Percentiles rank a stretch among this genome's conserved stretches.
These are phyloP conservation scores for Talpa occidentalis DNA, from an alignment of 2,113 vertebrate species.

Conservation along the genomic window DNA sequence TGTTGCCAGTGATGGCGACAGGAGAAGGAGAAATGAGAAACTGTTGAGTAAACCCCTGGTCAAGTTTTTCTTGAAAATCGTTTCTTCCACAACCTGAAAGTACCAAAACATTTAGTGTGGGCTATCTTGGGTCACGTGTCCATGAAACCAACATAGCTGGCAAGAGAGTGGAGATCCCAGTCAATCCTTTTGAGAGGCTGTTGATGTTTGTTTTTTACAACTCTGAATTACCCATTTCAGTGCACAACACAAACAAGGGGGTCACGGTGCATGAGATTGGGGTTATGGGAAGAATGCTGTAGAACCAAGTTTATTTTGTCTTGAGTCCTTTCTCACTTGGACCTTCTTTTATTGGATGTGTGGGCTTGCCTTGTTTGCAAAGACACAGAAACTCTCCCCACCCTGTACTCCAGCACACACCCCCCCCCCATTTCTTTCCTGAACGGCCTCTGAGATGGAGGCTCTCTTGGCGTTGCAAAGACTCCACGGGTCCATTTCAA, in stretches of 20 bases:
- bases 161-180: conserved; percentile 20
- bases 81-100: conserved; percentile 27
- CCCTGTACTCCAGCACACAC: background rate
- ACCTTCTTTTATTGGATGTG: conserved; percentile 38
- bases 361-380: conserved; percentile 58
- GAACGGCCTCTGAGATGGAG: background rate
- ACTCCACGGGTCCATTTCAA: background rate
- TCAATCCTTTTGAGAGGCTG: conserved; percentile 24
- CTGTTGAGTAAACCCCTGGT: background rate
- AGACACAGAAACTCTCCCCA: background rate
- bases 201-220: conserved; percentile 53
- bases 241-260: conserved; percentile 43
- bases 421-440: background rate
- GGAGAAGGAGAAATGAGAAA: background rate
- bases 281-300: conserved; percentile 10
- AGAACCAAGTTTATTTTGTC: conserved; percentile 56
- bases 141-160: conserved; percentile 22
- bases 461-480: conserved; percentile 10
- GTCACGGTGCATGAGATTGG: background rate
- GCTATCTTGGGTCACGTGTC: background rate
- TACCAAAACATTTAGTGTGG: background rate
- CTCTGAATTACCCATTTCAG: conserved; percentile 48
- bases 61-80: conserved; percentile 36
- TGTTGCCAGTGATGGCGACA: background rate
- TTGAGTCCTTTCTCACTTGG: conserved; percentile 16